Conservation (phyloP, 2,797 vertebrate species). For the Lacerta viridis region DNA sequence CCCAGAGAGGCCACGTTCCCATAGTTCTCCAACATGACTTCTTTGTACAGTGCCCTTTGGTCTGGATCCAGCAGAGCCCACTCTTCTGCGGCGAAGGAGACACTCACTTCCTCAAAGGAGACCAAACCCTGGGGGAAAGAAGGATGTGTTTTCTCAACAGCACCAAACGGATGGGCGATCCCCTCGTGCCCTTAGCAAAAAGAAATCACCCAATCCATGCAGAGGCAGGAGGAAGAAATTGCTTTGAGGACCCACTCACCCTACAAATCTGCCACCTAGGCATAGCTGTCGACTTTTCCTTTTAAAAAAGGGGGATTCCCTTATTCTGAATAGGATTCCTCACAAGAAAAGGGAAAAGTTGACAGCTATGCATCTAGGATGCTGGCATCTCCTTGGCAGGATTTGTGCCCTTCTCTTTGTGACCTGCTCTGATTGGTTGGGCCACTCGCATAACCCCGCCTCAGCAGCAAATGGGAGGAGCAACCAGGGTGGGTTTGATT, state of each 20-base stretch:
- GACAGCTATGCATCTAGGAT: too few species aligned
- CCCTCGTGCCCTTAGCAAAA: not conserved
- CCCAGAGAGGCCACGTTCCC: too few species aligned
- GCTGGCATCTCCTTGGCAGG: not conserved
- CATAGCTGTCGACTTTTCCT: too few species aligned
- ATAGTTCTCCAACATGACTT: too few species aligned
- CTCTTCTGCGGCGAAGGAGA: not conserved
- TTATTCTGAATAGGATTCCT: too few species aligned
- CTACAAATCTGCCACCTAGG: not conserved
- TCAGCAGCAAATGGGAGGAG: not conserved
- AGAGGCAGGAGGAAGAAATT: not conserved
- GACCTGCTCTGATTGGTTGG: not conserved
- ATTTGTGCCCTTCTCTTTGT: not conserved
- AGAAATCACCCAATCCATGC: too few species aligned
- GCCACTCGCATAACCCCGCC: not conserved
- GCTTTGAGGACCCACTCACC: not conserved
- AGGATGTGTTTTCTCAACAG: not conserved
- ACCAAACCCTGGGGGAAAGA: not conserved
- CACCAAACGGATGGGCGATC: fast-evolving
- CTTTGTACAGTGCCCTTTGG: too few species aligned
- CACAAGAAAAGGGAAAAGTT: too few species aligned
- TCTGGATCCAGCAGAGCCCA: not conserved
- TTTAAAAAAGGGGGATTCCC: too few species aligned
- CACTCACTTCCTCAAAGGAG: not conserved
- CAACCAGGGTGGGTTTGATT: too few species aligned